A percentile compares a stretch with the other conserved stretches of the same genome.
Conservation (phyloP, 1,140 invertebrate species). For the Lordiphosa clarofinis region DNA sequence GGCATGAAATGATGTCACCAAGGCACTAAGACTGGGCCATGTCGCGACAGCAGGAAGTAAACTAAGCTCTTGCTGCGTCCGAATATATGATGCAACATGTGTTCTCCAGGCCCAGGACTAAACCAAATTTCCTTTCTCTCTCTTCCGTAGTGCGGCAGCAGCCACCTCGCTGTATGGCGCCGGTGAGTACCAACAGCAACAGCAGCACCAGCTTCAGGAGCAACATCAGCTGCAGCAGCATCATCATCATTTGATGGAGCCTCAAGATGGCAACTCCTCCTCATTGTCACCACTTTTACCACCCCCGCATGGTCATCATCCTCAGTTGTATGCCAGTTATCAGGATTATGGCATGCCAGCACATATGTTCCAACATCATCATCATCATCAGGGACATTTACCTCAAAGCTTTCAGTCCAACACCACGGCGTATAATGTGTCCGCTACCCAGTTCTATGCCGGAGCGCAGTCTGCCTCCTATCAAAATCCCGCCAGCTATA, state of each 20-base stretch:
- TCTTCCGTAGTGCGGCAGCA: conserved; percentile 36
- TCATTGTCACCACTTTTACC: conserved; percentile 42
- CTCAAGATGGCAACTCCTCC: conserved; percentile 33
- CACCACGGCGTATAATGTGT: conserved; percentile 50
- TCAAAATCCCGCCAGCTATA: conserved; percentile 49
- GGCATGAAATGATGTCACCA: conserved; percentile 79
- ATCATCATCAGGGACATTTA: conserved; percentile 25
- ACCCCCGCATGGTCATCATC: conserved; percentile 33
- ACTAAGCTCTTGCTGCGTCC: conserved; percentile 30
- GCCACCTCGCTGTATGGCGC: conserved; percentile 62
- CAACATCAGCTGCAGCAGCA: conserved; percentile 15
- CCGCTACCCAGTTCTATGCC: conserved; percentile 55
- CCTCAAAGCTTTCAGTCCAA: conserved; percentile 50
- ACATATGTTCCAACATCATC: conserved; percentile 59
- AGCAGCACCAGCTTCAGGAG: conserved; percentile 32
- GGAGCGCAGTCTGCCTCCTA: conserved; percentile 43
- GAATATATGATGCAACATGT: conserved; percentile 61
- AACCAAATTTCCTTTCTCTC: conserved; percentile 14
- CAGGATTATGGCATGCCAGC: conserved; percentile 63
- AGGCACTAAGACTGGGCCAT: conserved; percentile 26
- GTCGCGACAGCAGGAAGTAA: conserved; percentile 64
- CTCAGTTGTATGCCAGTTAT: conserved; percentile 50
- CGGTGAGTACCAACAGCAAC: conserved; percentile 56
- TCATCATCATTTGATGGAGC: conserved; percentile 33
- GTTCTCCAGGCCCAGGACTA: conserved; percentile 38